A percentile compares a stretch with the other conserved stretches of the same genome.
phyloP scores from a whole-genome alignment of 2,113 vertebrate genomes.

The Dromas ardeola region DNA sequence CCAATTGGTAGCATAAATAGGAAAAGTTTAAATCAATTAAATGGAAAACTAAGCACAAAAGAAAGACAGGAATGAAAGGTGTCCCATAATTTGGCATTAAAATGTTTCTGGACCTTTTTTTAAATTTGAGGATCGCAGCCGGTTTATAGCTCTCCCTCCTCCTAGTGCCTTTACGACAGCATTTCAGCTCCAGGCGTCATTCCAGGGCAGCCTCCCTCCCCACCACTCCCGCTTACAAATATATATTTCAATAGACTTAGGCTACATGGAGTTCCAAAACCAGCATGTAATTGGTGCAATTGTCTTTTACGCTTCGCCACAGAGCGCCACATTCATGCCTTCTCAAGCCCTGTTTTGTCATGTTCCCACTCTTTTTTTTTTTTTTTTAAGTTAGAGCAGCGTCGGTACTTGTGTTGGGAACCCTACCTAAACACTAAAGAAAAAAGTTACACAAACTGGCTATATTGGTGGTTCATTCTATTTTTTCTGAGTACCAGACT shows the following conservation, averaged over 20 bases:
- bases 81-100: conserved; percentile 10
- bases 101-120: conserved; percentile 1
- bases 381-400: not conserved
- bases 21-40: not conserved
- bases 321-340: conserved; percentile 17
- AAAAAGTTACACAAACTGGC: not conserved
- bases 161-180: conserved; percentile 7
- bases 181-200: conserved; percentile 55
- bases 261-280: conserved; percentile 39
- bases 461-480: not conserved
- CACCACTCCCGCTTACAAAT: conserved; percentile 31
- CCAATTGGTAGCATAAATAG: not conserved
- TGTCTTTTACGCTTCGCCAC: conserved; percentile 23
- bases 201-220: conserved; percentile 35
- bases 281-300: conserved; percentile 50
- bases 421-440: not conserved
- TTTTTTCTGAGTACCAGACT: not conserved
- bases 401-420: not conserved
- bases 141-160: conserved; percentile 18
- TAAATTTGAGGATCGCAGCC: not conserved
- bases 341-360: conserved; percentile 1
- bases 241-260: conserved; percentile 59
- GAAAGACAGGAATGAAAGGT: conserved; percentile 7
- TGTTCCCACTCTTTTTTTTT: not conserved
- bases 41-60: conserved; percentile 1